Evolutionary conservation across 2,888 invertebrate species (phyloP).

Genomic region (Troilus luridus): DNA sequence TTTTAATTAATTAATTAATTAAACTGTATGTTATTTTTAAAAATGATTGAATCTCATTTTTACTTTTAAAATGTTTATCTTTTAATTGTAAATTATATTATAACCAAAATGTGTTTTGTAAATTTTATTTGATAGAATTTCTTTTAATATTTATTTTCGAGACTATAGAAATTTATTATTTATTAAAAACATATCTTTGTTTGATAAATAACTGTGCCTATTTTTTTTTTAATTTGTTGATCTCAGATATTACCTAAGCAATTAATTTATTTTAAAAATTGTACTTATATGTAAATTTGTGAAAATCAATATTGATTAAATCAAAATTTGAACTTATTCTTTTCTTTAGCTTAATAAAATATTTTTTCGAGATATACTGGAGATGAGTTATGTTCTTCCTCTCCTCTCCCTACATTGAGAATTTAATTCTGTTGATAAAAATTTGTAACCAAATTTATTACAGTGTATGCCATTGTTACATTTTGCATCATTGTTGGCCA

Average conservation of each 20-base stretch:
- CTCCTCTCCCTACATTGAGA: neutral
- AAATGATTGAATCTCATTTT: constrained; percentile 2
- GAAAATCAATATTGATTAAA: neutral
- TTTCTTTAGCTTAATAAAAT: constrained; percentile 10
- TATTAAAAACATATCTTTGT: neutral
- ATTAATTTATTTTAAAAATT: neutral
- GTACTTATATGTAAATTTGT: neutral
- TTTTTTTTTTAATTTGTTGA: neutral
- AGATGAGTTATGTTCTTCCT: neutral
- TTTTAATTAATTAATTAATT: neutral
- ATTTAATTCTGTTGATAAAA: too few relatives aligned
- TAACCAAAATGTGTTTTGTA: neutral
- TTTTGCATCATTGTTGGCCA: too few relatives aligned
- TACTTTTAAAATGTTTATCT: neutral
- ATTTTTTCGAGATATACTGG: neutral
- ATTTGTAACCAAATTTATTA: too few relatives aligned
- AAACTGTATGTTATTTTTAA: neutral
- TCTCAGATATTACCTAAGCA: constrained; percentile 12
- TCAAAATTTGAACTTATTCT: neutral
- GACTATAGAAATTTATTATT: neutral
- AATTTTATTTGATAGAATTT: neutral
- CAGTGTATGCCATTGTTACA: too few relatives aligned
- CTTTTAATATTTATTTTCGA: neutral
- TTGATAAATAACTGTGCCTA: neutral
- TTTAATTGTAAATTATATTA: neutral